These are phyloP conservation scores for Mallateleia sp. DNA, from an alignment of 2,888 invertebrate species.

Conservation along the genomic window DNA sequence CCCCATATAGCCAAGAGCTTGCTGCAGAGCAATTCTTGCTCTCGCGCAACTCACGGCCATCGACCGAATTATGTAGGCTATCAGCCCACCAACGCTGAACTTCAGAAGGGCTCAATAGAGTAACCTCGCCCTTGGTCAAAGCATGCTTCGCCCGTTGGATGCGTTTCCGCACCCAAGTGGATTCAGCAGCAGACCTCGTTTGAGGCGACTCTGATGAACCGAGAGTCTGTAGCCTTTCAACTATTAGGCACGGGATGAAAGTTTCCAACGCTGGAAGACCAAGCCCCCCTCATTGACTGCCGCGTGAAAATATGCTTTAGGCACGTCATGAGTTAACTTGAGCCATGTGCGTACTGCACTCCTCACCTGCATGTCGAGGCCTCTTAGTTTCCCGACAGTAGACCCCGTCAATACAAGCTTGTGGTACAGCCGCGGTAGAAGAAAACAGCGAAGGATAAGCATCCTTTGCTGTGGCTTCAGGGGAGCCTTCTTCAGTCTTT, in stretches of 20 bases:
- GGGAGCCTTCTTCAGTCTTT: slow-evolving; percentile 20
- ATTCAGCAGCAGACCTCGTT: too few relatives aligned
- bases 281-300: slow-evolving; percentile 80
- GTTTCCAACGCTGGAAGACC: slow-evolving; percentile 79
- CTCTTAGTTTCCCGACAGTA: slow-evolving; percentile 75
- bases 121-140: too few relatives aligned
- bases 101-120: too few relatives aligned
- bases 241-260: slow-evolving; percentile 19
- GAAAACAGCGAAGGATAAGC: background rate
- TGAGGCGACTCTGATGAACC: too few relatives aligned
- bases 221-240: background rate
- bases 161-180: too few relatives aligned
- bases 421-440: slow-evolving; percentile 32
- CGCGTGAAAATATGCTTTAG: slow-evolving; percentile 85
- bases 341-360: slow-evolving; percentile 82
- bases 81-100: slow-evolving; percentile 52
- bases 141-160: too few relatives aligned
- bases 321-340: slow-evolving; percentile 83
- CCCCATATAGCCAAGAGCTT: slow-evolving; percentile 71
- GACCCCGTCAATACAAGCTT: slow-evolving; percentile 84
- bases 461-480: slow-evolving; percentile 59
- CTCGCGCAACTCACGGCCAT: slow-evolving; percentile 78
- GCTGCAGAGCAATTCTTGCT: slow-evolving; percentile 27
- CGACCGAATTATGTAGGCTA: slow-evolving; percentile 74
- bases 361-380: slow-evolving; percentile 85